Percentiles rank a stretch among this genome's conserved stretches.
Evolutionary conservation across 2,113 vertebrate species (phyloP).

Genomic region (Lepidothrix coronata): DNA sequence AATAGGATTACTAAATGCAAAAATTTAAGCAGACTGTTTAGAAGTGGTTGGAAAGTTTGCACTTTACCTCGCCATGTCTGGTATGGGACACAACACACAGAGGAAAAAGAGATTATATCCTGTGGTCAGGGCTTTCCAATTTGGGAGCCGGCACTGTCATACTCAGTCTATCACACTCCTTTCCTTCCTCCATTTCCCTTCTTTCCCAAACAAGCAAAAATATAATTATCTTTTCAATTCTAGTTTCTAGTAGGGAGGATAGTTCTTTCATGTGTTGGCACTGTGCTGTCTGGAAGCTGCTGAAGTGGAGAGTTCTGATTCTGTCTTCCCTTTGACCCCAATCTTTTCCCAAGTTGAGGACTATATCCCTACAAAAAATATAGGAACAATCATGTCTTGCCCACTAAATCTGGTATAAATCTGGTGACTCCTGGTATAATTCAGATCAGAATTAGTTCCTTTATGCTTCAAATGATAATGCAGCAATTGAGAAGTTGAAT

Average conservation of each 20-base stretch:
- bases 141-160: neutral
- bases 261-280: neutral
- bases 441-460: neutral
- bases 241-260: neutral
- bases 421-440: neutral
- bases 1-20: neutral
- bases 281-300: neutral
- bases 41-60: neutral
- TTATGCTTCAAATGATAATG: neutral
- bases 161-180: neutral
- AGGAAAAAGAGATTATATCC: neutral
- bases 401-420: neutral
- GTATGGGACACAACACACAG: neutral
- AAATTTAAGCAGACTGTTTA: neutral
- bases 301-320: neutral
- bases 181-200: neutral
- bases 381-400: neutral
- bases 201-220: neutral
- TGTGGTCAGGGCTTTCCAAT: neutral
- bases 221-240: neutral
- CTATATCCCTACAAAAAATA: neutral
- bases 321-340: neutral
- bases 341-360: neutral
- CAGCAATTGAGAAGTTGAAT: neutral
- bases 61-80: neutral